Evolutionary conservation across 1,140 invertebrate genomes (phyloP).

Genomic region (Atopsyche davidsoni): DNA sequence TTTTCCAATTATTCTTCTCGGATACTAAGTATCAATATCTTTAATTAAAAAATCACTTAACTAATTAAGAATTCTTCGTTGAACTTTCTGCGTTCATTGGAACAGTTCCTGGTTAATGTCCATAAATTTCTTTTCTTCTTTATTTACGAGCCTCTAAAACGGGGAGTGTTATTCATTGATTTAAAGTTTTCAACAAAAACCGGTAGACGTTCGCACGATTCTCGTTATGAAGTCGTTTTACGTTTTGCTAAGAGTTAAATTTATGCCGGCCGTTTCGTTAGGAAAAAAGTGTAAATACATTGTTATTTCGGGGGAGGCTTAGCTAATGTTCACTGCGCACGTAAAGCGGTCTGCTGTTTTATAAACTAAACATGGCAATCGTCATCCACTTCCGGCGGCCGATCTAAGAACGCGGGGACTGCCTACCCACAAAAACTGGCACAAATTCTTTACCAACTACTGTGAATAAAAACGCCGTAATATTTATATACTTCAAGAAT

Average conservation of each 20-base stretch:
- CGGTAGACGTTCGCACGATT: conserved; percentile 1
- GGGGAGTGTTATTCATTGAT: conserved; percentile 14
- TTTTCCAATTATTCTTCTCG: too few species aligned
- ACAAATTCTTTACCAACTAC: too few species aligned
- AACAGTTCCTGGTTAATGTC: conserved; percentile 5
- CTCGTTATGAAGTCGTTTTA: conserved; percentile 13
- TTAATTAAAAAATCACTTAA: too few species aligned
- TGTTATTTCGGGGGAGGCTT: conserved; percentile 23
- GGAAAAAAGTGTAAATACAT: conserved; percentile 29
- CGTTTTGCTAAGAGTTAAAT: conserved; percentile 3
- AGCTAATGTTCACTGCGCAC: conserved; percentile 27
- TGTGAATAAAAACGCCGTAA: too few species aligned
- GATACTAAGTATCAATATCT: too few species aligned
- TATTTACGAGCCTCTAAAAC: conserved; percentile 11
- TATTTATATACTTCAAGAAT: too few species aligned
- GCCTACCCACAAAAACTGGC: too few species aligned
- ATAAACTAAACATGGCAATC: conserved; percentile 30
- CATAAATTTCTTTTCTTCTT: conserved; percentile 9
- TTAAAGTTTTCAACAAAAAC: conserved; percentile 8
- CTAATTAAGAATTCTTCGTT: too few species aligned
- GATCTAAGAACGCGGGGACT: too few species aligned
- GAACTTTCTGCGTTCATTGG: too few species aligned
- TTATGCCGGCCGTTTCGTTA: conserved; percentile 4
- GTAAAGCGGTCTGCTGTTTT: conserved; percentile 29
- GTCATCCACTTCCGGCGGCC: conserved; percentile 20